Conservation (phyloP, 2,888 invertebrate genomes). For the Hedya salicella region DNA sequence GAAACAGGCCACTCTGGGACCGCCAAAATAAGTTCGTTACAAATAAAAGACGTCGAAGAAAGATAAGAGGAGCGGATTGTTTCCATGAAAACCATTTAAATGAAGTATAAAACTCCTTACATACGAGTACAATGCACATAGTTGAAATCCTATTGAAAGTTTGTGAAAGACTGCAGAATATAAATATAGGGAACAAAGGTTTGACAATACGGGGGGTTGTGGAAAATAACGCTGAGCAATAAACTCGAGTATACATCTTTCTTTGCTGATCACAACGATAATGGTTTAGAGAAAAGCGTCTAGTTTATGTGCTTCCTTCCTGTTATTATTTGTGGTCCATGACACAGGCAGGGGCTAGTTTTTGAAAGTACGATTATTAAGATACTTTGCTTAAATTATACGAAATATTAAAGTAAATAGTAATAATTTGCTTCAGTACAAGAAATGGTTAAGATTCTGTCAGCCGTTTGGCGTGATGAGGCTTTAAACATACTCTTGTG, state of each 20-base stretch:
- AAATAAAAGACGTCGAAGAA: constrained; percentile 21
- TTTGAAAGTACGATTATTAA: no score
- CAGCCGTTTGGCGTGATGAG: no score
- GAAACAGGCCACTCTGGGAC: constrained; percentile 1
- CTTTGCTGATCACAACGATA: not conserved
- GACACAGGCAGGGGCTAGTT: not conserved
- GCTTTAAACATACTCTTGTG: no score
- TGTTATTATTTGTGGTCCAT: not conserved
- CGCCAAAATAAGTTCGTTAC: constrained; percentile 22
- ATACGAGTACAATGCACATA: not conserved
- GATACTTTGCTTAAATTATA: no score
- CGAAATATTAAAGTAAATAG: no score
- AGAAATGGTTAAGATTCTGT: no score
- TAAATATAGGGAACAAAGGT: constrained; percentile 15
- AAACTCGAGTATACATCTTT: constrained; percentile 16
- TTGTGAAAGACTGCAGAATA: constrained; percentile 18
- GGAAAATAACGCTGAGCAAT: constrained; percentile 5
- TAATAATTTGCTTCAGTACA: no score
- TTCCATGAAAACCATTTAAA: constrained; percentile 8
- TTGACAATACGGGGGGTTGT: not conserved
- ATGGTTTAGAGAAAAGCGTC: constrained; percentile 16
- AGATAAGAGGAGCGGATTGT: constrained; percentile 20
- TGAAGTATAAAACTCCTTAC: constrained; percentile 19
- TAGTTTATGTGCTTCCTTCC: not conserved
- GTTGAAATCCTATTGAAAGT: constrained; percentile 31